These are phyloP conservation scores for Epinephelus malabaricus DNA, from an alignment of 2,797 vertebrate genomes.

Conservation along the genomic window DNA sequence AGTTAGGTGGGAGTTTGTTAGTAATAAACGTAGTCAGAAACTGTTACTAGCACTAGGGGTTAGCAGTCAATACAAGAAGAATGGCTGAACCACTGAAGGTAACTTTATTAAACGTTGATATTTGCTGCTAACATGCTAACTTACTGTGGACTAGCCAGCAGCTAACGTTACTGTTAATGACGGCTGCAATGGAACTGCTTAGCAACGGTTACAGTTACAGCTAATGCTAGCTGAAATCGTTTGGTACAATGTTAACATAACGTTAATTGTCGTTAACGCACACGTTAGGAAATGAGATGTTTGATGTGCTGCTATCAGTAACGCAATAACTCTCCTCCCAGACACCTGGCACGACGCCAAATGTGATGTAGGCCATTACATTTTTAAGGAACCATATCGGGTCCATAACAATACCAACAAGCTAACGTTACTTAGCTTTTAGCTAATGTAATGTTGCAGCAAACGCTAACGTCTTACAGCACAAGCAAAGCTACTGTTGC, in stretches of 20 bases:
- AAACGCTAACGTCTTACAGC: background rate
- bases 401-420: background rate
- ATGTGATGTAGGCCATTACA: background rate
- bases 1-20: background rate
- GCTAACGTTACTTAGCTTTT: background rate
- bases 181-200: background rate
- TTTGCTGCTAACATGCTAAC: background rate
- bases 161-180: background rate
- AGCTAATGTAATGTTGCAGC: no score
- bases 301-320: background rate
- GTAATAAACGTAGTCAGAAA: background rate
- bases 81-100: slow-evolving; percentile 82
- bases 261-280: background rate
- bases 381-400: background rate
- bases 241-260: background rate
- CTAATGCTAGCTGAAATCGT: background rate
- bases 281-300: background rate
- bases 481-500: background rate
- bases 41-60: background rate
- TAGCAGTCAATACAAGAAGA: slow-evolving; percentile 30
- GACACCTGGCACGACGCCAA: background rate
- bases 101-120: slow-evolving; percentile 20
- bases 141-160: background rate
- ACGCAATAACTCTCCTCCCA: background rate
- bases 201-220: background rate